Evolutionary conservation across 2,888 invertebrate genomes (phyloP), one percentile per base, ranked within the genome.

Genomic region (Mythimna lalbum): DNA sequence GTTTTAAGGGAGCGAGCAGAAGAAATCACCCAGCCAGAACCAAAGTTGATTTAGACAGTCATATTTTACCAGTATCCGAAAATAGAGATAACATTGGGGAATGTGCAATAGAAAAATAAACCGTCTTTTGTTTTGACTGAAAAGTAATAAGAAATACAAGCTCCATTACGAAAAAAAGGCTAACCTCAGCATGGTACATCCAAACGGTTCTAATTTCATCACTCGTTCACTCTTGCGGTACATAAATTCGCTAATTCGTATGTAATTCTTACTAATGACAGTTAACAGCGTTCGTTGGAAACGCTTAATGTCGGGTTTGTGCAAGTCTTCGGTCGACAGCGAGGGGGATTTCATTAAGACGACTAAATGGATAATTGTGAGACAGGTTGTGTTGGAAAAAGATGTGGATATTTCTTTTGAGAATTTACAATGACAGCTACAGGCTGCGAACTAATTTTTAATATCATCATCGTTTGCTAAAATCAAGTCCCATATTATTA

Each of bases 161-260:
- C 3, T 57, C 4, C 12, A 56, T 57, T 57, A 55, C n/a, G 21
- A 65, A 63, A 80, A 77, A 65, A 64, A 1, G 36, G 0, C 33
- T 33, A 60, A 55, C 63, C 71, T 55, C 66, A 77, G 39, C 57
- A 73, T 67, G 72, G 72, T 77, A 59, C 63, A 69, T 60, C 60
- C 59, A 80, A 77, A 76, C 69, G 69, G 80, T 80, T 79, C 79
- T 71, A 73, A 85, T 88, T 88, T 88, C 88, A 87, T 82, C 86
- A 87, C 75, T 71, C 64, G 69, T 77, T 80, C 55, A 43, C 74
- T 84, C 81, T 87, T 89, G 86, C 91, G 89, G 90, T 91, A 91
- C 87, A 86, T 85, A 86, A 89, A 89, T 90, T 89, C 81, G 88
- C 89, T 91, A 91, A 91, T 92, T 87, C 87, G 70, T 81, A 77